A percentile compares a stretch with the other conserved stretches of the same genome.
These are phyloP conservation scores for Allacma fusca DNA, from an alignment of 2,888 invertebrate species.

Conservation along the genomic window DNA sequence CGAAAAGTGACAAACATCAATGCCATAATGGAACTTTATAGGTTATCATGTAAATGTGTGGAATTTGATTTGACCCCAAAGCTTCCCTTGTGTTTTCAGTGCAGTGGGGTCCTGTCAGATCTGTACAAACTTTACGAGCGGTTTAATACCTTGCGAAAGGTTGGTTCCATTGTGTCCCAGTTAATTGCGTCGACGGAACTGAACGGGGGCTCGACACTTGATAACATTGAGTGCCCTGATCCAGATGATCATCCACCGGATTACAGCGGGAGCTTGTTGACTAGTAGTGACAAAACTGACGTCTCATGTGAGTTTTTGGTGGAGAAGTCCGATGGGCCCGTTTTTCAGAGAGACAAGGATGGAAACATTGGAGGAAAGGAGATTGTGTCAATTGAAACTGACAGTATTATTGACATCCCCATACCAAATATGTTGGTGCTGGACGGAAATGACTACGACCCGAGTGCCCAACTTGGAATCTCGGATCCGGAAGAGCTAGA, in stretches of 20 bases:
- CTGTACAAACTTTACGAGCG: slow-evolving; percentile 2
- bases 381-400: background rate
- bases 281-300: background rate
- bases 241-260: background rate
- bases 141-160: background rate
- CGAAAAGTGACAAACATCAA: background rate
- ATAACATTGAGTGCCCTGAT: background rate
- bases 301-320: background rate
- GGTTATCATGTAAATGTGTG: background rate
- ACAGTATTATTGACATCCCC: background rate
- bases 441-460: background rate
- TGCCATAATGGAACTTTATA: background rate
- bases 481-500: background rate
- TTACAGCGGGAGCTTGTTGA: background rate
- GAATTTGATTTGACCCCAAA: background rate
- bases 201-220: background rate
- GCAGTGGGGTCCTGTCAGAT: background rate
- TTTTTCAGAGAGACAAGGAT: background rate
- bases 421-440: background rate
- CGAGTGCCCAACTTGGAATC: background rate
- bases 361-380: background rate
- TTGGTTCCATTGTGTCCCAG: background rate
- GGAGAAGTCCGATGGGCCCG: background rate
- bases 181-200: background rate
- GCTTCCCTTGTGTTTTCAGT: background rate